Evolutionary conservation across 92 coral and sea anemone genomes (phyloP).

Genomic region (Zoanthus sansibaricus): DNA sequence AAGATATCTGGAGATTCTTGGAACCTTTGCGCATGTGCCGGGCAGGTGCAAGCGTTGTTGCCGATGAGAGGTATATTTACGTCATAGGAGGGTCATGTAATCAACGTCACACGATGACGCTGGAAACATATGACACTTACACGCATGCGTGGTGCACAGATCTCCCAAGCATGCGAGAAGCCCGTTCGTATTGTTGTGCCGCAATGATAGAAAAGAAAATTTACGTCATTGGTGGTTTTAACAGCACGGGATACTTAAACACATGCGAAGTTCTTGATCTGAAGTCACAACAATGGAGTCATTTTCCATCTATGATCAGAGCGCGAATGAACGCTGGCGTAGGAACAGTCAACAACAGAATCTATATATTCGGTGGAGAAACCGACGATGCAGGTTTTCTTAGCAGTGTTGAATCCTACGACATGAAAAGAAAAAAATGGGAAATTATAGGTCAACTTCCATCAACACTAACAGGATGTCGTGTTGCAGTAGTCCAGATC

Average conservation of each 20-base stretch:
- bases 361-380: conserved; percentile 71
- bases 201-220: conserved; percentile 45
- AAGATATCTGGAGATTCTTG: conserved; percentile 55
- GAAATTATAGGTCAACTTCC: conserved; percentile 45
- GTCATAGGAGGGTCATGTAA: conserved; percentile 60
- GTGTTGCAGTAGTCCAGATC: neutral
- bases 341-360: conserved; percentile 33
- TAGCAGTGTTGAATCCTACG: conserved; percentile 59
- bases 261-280: conserved; percentile 61
- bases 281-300: conserved; percentile 39
- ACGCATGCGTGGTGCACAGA: conserved; percentile 24
- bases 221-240: conserved; percentile 67
- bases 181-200: conserved; percentile 67
- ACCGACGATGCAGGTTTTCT: conserved; percentile 38
- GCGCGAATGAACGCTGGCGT: conserved; percentile 63
- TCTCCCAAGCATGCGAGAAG: conserved; percentile 44
- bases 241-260: conserved; percentile 41
- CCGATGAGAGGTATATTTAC: conserved; percentile 46
- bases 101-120: conserved; percentile 15
- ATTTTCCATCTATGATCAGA: conserved; percentile 55
- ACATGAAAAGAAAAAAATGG: conserved; percentile 43
- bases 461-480: conserved; percentile 50
- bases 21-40: conserved; percentile 56
- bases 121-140: conserved; percentile 28
- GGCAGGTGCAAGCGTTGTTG: conserved; percentile 61